Evolutionary conservation across 2,888 invertebrate species (phyloP).

Genomic region (Yponomeuta evonymella): DNA sequence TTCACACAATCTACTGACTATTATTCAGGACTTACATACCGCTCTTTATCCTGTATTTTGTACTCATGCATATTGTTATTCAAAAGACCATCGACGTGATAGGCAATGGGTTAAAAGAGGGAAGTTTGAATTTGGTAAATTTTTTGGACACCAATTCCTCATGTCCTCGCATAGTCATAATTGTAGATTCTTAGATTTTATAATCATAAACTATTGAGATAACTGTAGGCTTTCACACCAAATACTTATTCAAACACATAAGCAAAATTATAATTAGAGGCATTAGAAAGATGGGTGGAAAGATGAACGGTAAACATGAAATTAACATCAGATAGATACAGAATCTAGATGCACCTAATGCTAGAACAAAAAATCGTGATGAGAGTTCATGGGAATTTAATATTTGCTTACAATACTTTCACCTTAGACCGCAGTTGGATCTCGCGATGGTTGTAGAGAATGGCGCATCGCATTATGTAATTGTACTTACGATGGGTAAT

Average conservation of each 20-base stretch:
- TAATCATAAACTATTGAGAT: neutral
- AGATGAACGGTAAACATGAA: neutral
- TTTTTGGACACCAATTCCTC: neutral
- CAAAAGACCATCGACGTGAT: neutral
- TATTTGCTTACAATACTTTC: conserved; percentile 17
- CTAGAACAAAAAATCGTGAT: conserved; percentile 6
- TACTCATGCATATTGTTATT: conserved; percentile 9
- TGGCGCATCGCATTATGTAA: conserved; percentile 13
- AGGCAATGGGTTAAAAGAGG: neutral
- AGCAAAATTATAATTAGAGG: neutral
- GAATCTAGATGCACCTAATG: neutral
- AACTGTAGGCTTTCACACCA: neutral
- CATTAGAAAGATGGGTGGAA: neutral
- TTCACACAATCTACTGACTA: conserved; percentile 12
- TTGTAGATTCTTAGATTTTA: too few species aligned
- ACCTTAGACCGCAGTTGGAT: conserved; percentile 11
- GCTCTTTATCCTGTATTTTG: neutral
- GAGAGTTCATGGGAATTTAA: conserved; percentile 15
- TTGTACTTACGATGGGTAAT: neutral
- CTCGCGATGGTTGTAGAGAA: conserved; percentile 12
- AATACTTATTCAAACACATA: neutral
- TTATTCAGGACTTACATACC: conserved; percentile 10
- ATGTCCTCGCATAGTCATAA: too few species aligned
- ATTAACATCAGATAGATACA: neutral
- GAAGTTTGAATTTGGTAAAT: neutral